A percentile compares a stretch with the other conserved stretches of the same genome.
Evolutionary conservation across 2,888 invertebrate species (phyloP).

Genomic region (Patella depressa): DNA sequence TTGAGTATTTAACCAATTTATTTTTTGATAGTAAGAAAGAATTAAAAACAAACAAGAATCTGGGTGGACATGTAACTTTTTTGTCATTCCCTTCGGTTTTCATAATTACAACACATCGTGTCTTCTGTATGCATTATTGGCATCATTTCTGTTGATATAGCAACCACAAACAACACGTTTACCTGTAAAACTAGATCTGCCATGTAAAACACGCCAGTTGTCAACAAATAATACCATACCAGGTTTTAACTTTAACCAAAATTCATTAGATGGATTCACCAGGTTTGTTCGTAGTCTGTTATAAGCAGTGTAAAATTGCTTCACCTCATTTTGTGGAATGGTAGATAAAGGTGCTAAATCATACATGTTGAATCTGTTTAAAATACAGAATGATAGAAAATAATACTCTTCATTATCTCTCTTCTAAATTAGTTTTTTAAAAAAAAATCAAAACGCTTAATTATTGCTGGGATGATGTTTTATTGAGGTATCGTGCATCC

Average conservation of each 20-base stretch:
- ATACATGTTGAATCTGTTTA: constrained; percentile 78
- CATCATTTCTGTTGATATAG: constrained; percentile 80
- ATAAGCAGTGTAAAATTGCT: constrained; percentile 76
- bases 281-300: constrained; percentile 45
- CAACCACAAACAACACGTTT: constrained; percentile 79
- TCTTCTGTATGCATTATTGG: neutral
- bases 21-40: too few species aligned
- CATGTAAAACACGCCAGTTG: constrained; percentile 85
- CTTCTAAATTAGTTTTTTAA: too few species aligned
- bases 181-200: constrained; percentile 80
- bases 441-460: too few species aligned
- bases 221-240: constrained; percentile 83
- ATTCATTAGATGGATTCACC: constrained; percentile 69
- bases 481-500: too few species aligned
- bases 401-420: too few species aligned
- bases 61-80: too few species aligned
- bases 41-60: too few species aligned
- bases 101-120: too few species aligned
- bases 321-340: constrained; percentile 73
- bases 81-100: too few species aligned
- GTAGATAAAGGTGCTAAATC: constrained; percentile 80
- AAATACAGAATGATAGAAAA: too few species aligned
- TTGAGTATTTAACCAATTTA: too few species aligned
- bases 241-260: constrained; percentile 73
- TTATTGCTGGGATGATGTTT: too few species aligned